Percentiles rank a stretch among this genome's conserved stretches.
phyloP scores from a whole-genome alignment of 2,113 vertebrate species.

The Steatornis caripensis region DNA sequence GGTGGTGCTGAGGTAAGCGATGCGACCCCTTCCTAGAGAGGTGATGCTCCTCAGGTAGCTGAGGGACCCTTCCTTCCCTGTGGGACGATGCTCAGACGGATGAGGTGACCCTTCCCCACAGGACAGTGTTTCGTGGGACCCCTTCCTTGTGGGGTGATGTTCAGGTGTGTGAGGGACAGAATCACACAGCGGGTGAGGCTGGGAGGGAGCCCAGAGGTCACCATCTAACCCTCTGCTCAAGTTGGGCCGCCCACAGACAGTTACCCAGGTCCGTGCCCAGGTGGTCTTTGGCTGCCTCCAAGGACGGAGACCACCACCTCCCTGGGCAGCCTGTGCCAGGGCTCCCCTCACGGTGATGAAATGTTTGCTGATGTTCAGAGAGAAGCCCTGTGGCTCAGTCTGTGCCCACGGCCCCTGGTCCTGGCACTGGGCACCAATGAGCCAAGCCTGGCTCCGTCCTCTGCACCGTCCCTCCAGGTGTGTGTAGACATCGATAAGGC shows the following conservation, averaged over 20 bases:
- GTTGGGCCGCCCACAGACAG: background rate
- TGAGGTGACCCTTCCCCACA: background rate
- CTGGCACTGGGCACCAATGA: background rate
- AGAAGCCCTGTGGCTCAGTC: rapidly evolving
- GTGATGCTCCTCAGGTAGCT: background rate
- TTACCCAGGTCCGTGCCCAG: background rate
- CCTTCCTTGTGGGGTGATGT: background rate
- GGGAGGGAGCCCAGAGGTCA: background rate
- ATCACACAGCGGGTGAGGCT: rapidly evolving
- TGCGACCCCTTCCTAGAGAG: background rate
- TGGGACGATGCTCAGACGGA: background rate
- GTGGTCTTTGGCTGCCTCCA: background rate
- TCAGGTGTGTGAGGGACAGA: background rate
- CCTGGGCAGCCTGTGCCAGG: background rate
- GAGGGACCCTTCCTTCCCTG: no score
- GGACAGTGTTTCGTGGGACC: background rate
- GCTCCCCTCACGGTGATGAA: rapidly evolving
- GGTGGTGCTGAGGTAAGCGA: background rate
- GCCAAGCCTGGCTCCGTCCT: background rate
- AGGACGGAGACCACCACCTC: background rate
- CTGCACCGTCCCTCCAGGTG: background rate
- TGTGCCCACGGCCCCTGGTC: background rate
- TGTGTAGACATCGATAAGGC: rapidly evolving
- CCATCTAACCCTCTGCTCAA: background rate
- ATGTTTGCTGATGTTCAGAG: background rate